A percentile compares a stretch with the other conserved stretches of the same genome.
phyloP scores from a whole-genome alignment of 2,113 vertebrate species.

The Pelodiscus sinensis region DNA sequence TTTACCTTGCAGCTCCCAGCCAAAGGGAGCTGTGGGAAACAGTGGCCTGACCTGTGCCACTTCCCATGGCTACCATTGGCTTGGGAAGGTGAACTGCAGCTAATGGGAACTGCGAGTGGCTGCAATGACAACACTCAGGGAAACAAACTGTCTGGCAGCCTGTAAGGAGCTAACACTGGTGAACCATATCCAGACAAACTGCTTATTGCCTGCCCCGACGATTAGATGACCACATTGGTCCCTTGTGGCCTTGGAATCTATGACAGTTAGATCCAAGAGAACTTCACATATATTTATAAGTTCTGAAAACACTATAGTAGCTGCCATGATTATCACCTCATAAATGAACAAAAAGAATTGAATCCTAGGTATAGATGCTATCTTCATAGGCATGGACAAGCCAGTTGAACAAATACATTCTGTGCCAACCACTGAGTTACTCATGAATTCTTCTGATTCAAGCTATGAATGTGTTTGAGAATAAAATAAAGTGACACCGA shows the following conservation, averaged over 20 bases:
- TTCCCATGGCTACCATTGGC: no score
- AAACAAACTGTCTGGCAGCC: no score
- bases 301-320: not conserved
- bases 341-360: not conserved
- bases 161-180: no score
- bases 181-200: no score
- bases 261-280: not conserved
- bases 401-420: accelerated
- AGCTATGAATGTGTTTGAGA: not conserved
- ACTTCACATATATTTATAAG: not conserved
- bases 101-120: no score
- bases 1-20: no score
- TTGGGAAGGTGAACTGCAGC: no score
- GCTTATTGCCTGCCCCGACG: no score
- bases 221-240: not conserved
- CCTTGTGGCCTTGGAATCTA: not conserved
- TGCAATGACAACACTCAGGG: no score
- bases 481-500: not conserved
- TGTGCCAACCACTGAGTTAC: not conserved
- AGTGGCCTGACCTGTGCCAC: no score
- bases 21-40: no score
- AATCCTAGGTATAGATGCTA: not conserved
- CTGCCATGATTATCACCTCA: not conserved
- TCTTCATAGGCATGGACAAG: not conserved
- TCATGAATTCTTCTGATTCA: not conserved